Conservation (phyloP, 2,888 invertebrate genomes). For the Chouioia cunea region DNA sequence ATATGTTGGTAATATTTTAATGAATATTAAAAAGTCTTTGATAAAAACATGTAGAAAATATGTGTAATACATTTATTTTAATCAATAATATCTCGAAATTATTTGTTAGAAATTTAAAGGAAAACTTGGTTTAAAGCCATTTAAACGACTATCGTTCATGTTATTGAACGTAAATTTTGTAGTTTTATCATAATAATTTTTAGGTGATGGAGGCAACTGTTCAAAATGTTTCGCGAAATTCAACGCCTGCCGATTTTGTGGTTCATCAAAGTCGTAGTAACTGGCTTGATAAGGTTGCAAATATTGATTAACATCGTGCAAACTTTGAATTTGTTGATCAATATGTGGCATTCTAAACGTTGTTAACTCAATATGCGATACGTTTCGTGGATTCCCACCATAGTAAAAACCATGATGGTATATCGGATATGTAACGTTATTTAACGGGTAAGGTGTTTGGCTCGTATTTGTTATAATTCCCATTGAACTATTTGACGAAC, state of each 20-base stretch:
- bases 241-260: neutral
- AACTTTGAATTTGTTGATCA: neutral
- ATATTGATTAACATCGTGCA: neutral
- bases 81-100: neutral
- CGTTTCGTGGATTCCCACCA: constrained; percentile 58
- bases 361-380: constrained; percentile 56
- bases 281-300: neutral
- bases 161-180: neutral
- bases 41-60: too few species aligned
- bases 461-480: neutral
- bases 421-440: constrained; percentile 37
- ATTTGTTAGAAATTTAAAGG: constrained; percentile 9
- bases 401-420: constrained; percentile 56
- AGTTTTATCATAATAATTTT: constrained; percentile 12
- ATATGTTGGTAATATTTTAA: too few species aligned
- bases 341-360: constrained; percentile 32
- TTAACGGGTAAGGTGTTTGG: constrained; percentile 1
- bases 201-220: neutral
- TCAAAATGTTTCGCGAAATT: constrained; percentile 25
- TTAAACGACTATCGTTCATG: neutral
- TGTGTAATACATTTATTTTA: too few species aligned
- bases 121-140: constrained; percentile 35
- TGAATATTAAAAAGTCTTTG: too few species aligned
- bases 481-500: too few species aligned
- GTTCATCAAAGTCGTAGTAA: constrained; percentile 20